Conservation (phyloP, 2,797 vertebrate genomes). For the Threskiornis aethiopicus region DNA sequence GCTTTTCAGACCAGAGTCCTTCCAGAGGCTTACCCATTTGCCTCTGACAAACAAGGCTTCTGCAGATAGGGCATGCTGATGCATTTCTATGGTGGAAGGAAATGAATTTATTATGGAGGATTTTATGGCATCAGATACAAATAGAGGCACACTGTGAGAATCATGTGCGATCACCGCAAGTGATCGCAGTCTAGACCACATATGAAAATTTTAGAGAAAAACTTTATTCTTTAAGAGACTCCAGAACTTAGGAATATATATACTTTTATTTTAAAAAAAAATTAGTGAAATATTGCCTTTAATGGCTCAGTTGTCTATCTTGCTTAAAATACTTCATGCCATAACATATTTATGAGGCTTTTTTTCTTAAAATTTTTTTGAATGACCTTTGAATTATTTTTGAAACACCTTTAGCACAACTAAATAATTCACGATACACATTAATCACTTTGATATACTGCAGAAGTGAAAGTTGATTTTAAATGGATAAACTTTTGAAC, state of each 20-base stretch:
- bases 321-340: not conserved
- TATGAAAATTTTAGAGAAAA: not conserved
- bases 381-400: not conserved
- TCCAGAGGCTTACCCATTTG: not conserved
- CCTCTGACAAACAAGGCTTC: not conserved
- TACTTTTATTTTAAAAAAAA: not conserved
- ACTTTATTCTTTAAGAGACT: not conserved
- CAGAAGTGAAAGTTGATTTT: not conserved
- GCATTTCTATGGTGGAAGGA: not conserved
- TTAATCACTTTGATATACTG: not conserved
- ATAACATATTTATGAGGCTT: not conserved
- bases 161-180: not conserved
- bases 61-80: not conserved
- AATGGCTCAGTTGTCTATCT: not conserved
- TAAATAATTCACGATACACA: not conserved
- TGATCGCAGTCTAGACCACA: not conserved
- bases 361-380: not conserved
- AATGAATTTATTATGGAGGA: not conserved
- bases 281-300: not conserved
- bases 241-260: fast-evolving
- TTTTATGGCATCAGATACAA: not conserved
- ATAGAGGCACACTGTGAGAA: not conserved
- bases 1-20: not conserved
- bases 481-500: not conserved
- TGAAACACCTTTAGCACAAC: not conserved